Evolutionary conservation across 2,113 vertebrate species (phyloP).

Genomic region (Laticauda colubrina): DNA sequence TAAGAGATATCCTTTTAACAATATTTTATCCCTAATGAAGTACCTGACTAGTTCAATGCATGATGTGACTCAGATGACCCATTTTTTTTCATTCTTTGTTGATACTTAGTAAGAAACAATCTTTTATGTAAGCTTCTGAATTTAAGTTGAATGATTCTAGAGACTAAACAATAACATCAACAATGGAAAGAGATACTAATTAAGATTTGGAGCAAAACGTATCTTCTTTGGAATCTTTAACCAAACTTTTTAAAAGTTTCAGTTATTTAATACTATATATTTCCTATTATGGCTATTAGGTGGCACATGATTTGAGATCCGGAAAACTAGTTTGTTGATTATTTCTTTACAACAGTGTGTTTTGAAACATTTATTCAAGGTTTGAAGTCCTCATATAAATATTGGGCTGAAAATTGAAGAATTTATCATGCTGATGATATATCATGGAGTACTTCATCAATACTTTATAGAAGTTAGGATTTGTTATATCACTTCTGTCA

Average conservation of each 20-base stretch:
- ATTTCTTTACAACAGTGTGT: neutral
- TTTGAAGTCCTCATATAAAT: neutral
- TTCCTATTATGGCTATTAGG: neutral
- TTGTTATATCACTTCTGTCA: neutral
- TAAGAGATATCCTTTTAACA: neutral
- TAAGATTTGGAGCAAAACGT: neutral
- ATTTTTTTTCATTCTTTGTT: neutral
- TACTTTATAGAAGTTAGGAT: neutral
- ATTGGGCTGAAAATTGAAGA: neutral
- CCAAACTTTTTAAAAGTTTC: neutral
- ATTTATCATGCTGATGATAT: neutral
- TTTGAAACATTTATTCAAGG: neutral
- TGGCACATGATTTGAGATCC: neutral
- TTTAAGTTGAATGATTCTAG: neutral
- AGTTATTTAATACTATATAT: neutral
- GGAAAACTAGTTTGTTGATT: neutral
- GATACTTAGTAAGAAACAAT: neutral
- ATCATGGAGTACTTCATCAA: neutral
- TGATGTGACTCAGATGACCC: neutral
- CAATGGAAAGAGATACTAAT: neutral
- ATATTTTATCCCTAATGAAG: neutral
- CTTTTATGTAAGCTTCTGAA: neutral
- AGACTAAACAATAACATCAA: neutral
- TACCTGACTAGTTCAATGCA: neutral
- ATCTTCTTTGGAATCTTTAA: neutral